Evolutionary conservation across 2,797 vertebrate genomes (phyloP), one percentile per base, ranked within the genome.

Genomic region (Argya squamiceps): DNA sequence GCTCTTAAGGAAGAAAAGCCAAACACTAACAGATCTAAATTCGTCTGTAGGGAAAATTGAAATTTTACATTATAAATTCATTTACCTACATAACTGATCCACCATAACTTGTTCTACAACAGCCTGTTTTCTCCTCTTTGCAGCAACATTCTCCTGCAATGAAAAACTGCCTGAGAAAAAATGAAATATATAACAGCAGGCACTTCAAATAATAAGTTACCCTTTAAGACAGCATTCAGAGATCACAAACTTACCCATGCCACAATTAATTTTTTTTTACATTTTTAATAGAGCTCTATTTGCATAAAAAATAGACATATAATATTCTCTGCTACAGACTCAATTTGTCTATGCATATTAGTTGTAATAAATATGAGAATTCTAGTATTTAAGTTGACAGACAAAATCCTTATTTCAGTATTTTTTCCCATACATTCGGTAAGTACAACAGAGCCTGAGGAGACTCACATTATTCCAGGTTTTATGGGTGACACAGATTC

Each of bases 61-160:
- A 79, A 67, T 73, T 80, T 80, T 67, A 71, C 19, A 20, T 55
- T 70, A 65, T 47, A 82, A 81, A 76, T 74, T 88, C 30, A 49
- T 89, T 96, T 94, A 98, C 98, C 98, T 98, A 67, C 93, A 98
- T 79, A 99, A 98, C 1, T 98, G 97, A 95, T 98, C 98, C 84
- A 95, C 89, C 98, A 98, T 98, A 89, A 98, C 96, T 97, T 98
- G 98, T 87, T 98, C 98, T 74, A 97, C 94, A 53, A 98, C 98
- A 50, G 58, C 77, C 81, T 97, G 93, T 74, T 97, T 98, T 97
- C 88, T 98, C 91, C 96, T 98, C 80, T 97, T 97, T 85, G 95
- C 84, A 68, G 96, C 98, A 90, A 98, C 92, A 41, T 96, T 96
- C 89, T 98, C 97, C 98, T 99, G 87, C 56, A 93, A 97, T 47